Conservation (phyloP, 2,113 vertebrate species). For the Ardeotis arabs region DNA sequence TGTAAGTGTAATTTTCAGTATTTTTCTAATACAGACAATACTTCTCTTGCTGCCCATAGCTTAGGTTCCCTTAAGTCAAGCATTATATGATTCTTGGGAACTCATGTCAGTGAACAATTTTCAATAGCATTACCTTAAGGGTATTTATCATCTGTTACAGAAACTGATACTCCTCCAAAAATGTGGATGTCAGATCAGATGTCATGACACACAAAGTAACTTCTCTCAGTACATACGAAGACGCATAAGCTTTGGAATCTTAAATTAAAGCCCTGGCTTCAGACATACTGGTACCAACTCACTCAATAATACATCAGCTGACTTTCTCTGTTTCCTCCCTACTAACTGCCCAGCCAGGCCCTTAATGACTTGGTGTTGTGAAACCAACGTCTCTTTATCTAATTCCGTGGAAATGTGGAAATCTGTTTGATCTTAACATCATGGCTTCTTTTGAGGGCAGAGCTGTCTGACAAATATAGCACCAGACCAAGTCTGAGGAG, state of each 20-base stretch:
- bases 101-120: background rate
- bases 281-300: constrained; percentile 15
- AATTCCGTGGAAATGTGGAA: background rate
- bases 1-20: background rate
- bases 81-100: background rate
- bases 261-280: background rate
- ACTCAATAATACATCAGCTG: background rate
- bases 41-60: background rate
- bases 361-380: background rate
- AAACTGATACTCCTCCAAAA: background rate
- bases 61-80: background rate
- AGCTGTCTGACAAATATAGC: background rate
- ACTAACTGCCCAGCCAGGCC: background rate
- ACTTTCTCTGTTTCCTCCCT: constrained; percentile 6
- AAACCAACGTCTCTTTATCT: background rate
- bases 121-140: background rate
- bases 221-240: background rate
- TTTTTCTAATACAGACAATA: background rate
- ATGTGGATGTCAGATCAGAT: background rate
- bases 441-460: background rate
- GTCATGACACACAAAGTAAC: background rate
- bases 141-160: background rate
- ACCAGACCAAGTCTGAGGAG: background rate
- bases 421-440: background rate
- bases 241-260: background rate